A percentile compares a stretch with the other conserved stretches of the same genome.
Conservation (phyloP, 2,888 invertebrate genomes). For the Hydriomena furcata region DNA sequence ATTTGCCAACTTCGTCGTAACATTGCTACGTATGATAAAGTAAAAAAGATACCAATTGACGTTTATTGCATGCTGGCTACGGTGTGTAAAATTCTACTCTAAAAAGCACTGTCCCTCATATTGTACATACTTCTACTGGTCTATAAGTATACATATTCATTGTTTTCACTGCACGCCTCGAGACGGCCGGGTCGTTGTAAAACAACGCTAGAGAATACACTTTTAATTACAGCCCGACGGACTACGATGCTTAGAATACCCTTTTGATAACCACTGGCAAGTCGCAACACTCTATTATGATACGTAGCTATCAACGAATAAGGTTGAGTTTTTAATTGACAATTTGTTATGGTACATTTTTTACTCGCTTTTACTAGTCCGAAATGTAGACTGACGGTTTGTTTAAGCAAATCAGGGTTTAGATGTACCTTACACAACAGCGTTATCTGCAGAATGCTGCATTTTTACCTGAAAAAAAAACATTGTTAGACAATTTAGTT, state of each 20-base stretch:
- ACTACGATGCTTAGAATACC: slow-evolving; percentile 57
- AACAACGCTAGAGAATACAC: slow-evolving; percentile 64
- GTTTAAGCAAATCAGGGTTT: slow-evolving; percentile 32
- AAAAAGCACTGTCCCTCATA: slow-evolving; percentile 49
- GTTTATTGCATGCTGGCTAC: slow-evolving; percentile 24
- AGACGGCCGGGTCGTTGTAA: slow-evolving; percentile 59
- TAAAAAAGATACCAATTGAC: slow-evolving; percentile 17
- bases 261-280: slow-evolving; percentile 55
- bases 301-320: slow-evolving; percentile 36
- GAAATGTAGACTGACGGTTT: slow-evolving; percentile 31
- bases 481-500: no score
- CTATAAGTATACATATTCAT: slow-evolving; percentile 48
- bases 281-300: slow-evolving; percentile 42
- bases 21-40: slow-evolving; percentile 10
- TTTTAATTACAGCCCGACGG: slow-evolving; percentile 64
- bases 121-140: slow-evolving; percentile 40
- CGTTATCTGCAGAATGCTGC: slow-evolving; percentile 11
- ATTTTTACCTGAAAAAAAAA: slow-evolving; percentile 47
- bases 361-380: slow-evolving; percentile 32
- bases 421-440: slow-evolving; percentile 16
- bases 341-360: slow-evolving; percentile 32
- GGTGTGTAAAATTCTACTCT: slow-evolving; percentile 34
- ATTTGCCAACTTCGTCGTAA: slow-evolving; percentile 8
- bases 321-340: slow-evolving; percentile 36
- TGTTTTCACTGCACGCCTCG: slow-evolving; percentile 51